These are phyloP conservation scores for Carcina quercana DNA, from an alignment of 2,888 invertebrate species.

Conservation along the genomic window DNA sequence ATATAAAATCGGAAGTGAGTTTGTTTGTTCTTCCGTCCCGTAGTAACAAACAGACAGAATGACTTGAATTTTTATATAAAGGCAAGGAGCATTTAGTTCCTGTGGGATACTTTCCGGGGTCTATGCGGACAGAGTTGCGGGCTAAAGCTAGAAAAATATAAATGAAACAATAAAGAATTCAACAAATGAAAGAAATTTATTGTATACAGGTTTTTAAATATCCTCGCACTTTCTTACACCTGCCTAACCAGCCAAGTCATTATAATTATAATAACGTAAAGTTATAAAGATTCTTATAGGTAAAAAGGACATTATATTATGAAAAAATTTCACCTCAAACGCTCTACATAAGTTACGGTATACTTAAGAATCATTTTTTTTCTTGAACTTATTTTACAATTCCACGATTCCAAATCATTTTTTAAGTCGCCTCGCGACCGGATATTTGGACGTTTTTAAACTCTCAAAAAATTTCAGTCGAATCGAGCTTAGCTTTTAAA, in stretches of 20 bases:
- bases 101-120: too few relatives aligned
- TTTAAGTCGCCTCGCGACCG: constrained; percentile 61
- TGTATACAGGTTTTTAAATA: constrained; percentile 74
- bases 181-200: constrained; percentile 76
- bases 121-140: too few relatives aligned
- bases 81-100: too few relatives aligned
- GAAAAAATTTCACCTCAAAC: constrained; percentile 52
- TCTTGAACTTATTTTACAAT: constrained; percentile 51
- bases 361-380: constrained; percentile 42
- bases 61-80: too few relatives aligned
- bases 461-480: constrained; percentile 58
- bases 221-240: constrained; percentile 67
- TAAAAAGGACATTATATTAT: constrained; percentile 65
- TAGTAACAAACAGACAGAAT: too few relatives aligned
- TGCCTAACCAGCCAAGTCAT: constrained; percentile 66
- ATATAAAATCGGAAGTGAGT: too few relatives aligned
- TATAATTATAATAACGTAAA: constrained; percentile 68
- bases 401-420: constrained; percentile 66
- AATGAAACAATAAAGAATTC: constrained; percentile 60
- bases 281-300: constrained; percentile 66
- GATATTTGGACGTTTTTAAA: constrained; percentile 58
- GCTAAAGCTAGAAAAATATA: constrained; percentile 10
- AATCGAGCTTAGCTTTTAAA: constrained; percentile 53
- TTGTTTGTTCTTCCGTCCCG: too few relatives aligned
- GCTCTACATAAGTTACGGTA: constrained; percentile 51